Base-by-base conservation (phyloP, 1,140 invertebrate species). In the Bombus cullumanus region DNA sequence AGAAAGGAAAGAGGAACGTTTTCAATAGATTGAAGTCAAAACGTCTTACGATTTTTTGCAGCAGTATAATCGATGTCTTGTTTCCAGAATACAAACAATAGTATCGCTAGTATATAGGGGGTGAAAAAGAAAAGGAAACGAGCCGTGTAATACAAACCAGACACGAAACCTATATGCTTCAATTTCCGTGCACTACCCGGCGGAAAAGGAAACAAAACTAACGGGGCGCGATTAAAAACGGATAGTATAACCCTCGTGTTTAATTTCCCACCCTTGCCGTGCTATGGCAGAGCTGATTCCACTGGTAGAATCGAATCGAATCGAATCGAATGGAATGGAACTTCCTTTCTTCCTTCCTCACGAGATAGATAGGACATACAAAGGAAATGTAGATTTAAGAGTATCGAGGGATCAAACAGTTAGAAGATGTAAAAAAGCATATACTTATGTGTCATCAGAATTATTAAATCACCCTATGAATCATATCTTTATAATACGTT, bases 191-290 rank as follows among this genome's bases (percentile, higher is more conserved):
- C 53, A 10, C 34, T 39, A 25, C 8, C 18, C 39, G 34, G 28
- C 18, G 72, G 57, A 31, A 59, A 77, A 31, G 57, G 37, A 62
- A 77, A 41, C 75, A 62, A 77, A 62, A 62, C 75, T 77, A 59
- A 76, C 75, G 15, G 75, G 57, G 75, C 6, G 22, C 37, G 57
- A 77, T 77, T 77, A 62, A 77, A 77, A 77, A 62, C 75, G 57
- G 28, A 39, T 41, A 77, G 25, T 41, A 62, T 22, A 39, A 77
- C 75, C 57, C 37, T 34, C 31, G 12, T 77, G 75, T 77, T 77
- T 77, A 62, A 77, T 77, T 77, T 62, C 57, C 57, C 75, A 77
- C 53, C 75, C 25, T 18, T 62, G 28, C 18, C 12, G 4, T n/a
- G 34, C 28, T 13, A 13, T 34, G 15, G 1, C n/a, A 74, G n/a